Evolutionary conservation across 2,113 vertebrate species (phyloP).

Genomic region (Pholis gunnellus): DNA sequence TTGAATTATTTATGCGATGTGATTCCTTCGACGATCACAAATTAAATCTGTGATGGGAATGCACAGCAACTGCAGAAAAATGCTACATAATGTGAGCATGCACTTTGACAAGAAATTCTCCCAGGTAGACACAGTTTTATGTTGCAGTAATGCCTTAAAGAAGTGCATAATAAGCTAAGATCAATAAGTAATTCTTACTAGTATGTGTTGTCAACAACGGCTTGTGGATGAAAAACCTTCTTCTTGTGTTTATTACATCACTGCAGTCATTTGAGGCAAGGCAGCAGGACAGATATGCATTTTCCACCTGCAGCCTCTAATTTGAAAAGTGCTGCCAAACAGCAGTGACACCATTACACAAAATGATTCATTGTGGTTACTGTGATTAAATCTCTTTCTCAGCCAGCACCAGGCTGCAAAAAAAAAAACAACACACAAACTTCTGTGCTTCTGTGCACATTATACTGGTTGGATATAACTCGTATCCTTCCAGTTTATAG

Average conservation of each 20-base stretch:
- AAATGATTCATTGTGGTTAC: slow-evolving; percentile 1
- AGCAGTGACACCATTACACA: slow-evolving; percentile 10
- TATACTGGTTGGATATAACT: not conserved
- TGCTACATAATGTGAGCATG: not conserved
- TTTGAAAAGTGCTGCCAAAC: slow-evolving; percentile 36
- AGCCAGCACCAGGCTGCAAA: not conserved
- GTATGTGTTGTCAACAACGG: not conserved
- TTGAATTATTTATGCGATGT: not conserved
- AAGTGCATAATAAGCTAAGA: not conserved
- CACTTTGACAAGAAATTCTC: not conserved
- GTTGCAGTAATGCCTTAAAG: not conserved
- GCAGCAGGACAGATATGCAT: not conserved
- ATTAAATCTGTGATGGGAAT: not conserved
- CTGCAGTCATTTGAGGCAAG: slow-evolving; percentile 5
- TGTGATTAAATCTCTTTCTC: slow-evolving; percentile 22
- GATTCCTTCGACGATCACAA: not conserved
- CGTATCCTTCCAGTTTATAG: not conserved
- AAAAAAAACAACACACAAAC: not conserved
- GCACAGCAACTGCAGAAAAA: not conserved
- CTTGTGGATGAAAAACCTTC: not conserved
- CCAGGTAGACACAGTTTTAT: not conserved
- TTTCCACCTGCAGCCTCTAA: slow-evolving; percentile 18
- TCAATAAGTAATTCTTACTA: not conserved
- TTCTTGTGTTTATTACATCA: not conserved
- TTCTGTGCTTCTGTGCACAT: not conserved